These are phyloP conservation scores for Acropternis orthonyx DNA, from an alignment of 2,797 vertebrate genomes.

Conservation along the genomic window DNA sequence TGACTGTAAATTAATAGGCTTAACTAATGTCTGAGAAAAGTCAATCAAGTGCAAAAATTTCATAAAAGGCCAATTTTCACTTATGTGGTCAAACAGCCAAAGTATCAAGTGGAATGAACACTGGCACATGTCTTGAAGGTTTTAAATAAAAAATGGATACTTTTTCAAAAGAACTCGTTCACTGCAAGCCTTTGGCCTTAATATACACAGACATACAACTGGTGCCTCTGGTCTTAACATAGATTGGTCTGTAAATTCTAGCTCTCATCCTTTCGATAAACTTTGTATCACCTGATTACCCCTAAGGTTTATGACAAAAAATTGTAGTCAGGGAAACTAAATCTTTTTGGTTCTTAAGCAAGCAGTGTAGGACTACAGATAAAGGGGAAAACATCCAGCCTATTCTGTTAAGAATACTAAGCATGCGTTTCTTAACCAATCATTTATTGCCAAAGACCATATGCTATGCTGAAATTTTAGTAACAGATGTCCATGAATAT, in stretches of 20 bases:
- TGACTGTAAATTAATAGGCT: not conserved
- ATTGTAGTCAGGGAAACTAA: not conserved
- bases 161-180: not conserved
- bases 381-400: not conserved
- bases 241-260: not conserved
- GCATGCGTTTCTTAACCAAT: not conserved
- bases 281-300: not conserved
- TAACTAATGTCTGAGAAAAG: not conserved
- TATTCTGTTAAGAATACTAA: not conserved
- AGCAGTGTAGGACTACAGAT: fast-evolving
- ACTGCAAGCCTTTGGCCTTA: not conserved
- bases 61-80: not conserved
- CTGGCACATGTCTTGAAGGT: not conserved
- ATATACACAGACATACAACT: not conserved
- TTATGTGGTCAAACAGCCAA: not conserved
- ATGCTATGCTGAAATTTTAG: not conserved
- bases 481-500: not conserved
- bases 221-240: not conserved
- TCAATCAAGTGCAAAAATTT: not conserved
- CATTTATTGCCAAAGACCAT: not conserved
- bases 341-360: not conserved
- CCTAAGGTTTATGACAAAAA: not conserved
- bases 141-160: not conserved
- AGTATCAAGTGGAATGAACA: not conserved
- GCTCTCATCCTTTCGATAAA: not conserved